Evolutionary conservation across 2,797 vertebrate species (phyloP).

Genomic region (Chiroxiphia lanceolata): DNA sequence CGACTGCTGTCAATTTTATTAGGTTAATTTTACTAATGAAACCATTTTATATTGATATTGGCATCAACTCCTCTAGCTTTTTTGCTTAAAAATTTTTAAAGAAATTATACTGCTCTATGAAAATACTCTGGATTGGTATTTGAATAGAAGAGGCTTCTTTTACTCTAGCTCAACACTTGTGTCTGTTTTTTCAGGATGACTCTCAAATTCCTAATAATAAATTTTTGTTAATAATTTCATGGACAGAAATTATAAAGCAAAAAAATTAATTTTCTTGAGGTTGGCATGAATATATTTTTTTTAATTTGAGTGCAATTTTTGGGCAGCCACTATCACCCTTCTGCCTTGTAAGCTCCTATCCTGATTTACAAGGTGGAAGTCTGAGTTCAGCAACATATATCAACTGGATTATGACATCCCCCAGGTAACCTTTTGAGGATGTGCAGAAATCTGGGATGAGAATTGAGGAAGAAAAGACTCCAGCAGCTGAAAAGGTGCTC

Average conservation of each 20-base stretch:
- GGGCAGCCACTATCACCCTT: not conserved
- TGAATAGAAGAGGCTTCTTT: not conserved
- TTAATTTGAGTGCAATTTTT: not conserved
- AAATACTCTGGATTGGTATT: not conserved
- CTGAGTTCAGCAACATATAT: not conserved
- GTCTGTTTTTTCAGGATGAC: not conserved
- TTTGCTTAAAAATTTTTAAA: not conserved
- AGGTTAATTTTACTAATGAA: slow-evolving; percentile 33
- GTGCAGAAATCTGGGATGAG: not conserved
- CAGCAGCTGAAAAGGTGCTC: not conserved
- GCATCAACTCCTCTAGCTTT: not conserved
- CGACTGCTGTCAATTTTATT: not conserved
- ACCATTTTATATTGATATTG: not conserved
- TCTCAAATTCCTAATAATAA: not conserved
- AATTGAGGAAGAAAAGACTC: not conserved
- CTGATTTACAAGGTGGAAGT: not conserved
- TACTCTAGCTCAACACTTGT: not conserved
- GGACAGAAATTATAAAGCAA: not conserved
- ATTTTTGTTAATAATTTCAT: not conserved
- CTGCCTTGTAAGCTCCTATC: not conserved
- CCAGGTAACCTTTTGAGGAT: not conserved
- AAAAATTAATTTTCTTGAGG: not conserved
- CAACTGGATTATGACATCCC: not conserved
- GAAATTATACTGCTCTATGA: not conserved
- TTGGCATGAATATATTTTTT: not conserved